Evolutionary conservation across 2,797 vertebrate species (phyloP), one percentile per base, ranked within the genome.

Genomic region (Gymnoscopelus microlampas): DNA sequence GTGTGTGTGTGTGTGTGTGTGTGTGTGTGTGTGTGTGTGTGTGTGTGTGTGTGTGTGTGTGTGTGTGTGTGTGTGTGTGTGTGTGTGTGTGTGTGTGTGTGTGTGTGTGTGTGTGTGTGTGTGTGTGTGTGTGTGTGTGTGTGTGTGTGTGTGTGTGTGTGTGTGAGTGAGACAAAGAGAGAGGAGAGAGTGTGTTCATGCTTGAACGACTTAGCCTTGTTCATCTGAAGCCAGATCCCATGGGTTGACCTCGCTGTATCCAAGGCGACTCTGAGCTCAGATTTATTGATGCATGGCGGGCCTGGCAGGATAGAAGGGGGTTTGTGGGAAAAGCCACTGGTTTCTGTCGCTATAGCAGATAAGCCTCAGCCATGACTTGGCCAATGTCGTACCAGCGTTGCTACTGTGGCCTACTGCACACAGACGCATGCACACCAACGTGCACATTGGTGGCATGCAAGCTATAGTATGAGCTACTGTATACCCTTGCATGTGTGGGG

Each of bases 311-410:
- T 86, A 80, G 82, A 71, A 63, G 72, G 67, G 68, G 56, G 53
- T 53, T 66, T 19, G 51, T 50, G 1, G 44, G 57, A 44, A 39
- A 24, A 62, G 59, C 55, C 3, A n/a, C 59, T 74, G 74, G 62
- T 78, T 73, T 68, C 73, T 80, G 70, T 81, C 77, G 59, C 74
- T 81, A 80, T 70, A 71, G 77, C 55, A 82, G 79, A 79, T 83
- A 74, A 82, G 70, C 76, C 71, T 60, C 60, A 54, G 74, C 71
- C 69, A 73, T 19, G 59, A 53, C 53, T 55, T 58, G 70, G 13
- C 69, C 67, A 76, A 66, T 74, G 48, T 39, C 60, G 69, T 77
- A 68, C 56, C 70, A 14, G 23, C 60, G 50, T 61, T 70, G 39
- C 39, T 44, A 50, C 61, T 62, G 55, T 6, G 24, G 19, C 48